phyloP scores from a whole-genome alignment of 2,113 vertebrate species.

The Polypterus bichir region DNA sequence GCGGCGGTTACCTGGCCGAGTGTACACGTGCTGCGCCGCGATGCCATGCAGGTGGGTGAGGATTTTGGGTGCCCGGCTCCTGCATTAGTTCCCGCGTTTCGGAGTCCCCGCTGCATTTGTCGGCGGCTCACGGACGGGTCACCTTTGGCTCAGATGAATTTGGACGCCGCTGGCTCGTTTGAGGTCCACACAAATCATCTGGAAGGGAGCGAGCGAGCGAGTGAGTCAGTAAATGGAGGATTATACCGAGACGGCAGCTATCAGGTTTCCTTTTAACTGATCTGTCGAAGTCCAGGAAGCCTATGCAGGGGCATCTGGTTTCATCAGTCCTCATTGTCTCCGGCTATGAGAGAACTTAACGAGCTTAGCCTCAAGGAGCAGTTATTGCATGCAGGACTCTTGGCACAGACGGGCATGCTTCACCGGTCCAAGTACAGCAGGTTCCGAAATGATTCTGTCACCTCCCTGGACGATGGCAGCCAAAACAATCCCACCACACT shows the following conservation, averaged over 20 bases:
- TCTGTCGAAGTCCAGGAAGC: slow-evolving; percentile 24
- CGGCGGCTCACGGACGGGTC: too few species aligned
- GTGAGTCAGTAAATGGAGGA: too few species aligned
- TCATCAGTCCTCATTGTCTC: slow-evolving; percentile 24
- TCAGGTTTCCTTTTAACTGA: slow-evolving; percentile 19
- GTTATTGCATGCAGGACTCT: slow-evolving; percentile 47
- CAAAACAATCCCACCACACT: slow-evolving; percentile 27
- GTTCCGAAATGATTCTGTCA: slow-evolving; percentile 73
- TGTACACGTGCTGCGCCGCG: too few species aligned
- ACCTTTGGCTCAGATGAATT: too few species aligned
- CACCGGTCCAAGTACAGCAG: slow-evolving; percentile 86
- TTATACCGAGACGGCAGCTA: not conserved
- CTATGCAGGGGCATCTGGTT: slow-evolving; percentile 27
- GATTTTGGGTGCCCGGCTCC: too few species aligned
- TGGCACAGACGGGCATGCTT: slow-evolving; percentile 71
- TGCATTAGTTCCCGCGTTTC: too few species aligned
- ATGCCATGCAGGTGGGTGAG: too few species aligned
- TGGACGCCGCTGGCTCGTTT: too few species aligned
- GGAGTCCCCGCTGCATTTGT: too few species aligned
- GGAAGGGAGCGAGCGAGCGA: too few species aligned
- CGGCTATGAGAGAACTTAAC: slow-evolving; percentile 70
- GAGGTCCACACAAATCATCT: too few species aligned
- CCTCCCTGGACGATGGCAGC: slow-evolving; percentile 62
- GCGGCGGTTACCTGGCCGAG: too few species aligned
- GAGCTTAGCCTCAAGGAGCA: slow-evolving; percentile 46